phyloP scores from a whole-genome alignment of 2,888 invertebrate species.

The Nomada hirtipes region DNA sequence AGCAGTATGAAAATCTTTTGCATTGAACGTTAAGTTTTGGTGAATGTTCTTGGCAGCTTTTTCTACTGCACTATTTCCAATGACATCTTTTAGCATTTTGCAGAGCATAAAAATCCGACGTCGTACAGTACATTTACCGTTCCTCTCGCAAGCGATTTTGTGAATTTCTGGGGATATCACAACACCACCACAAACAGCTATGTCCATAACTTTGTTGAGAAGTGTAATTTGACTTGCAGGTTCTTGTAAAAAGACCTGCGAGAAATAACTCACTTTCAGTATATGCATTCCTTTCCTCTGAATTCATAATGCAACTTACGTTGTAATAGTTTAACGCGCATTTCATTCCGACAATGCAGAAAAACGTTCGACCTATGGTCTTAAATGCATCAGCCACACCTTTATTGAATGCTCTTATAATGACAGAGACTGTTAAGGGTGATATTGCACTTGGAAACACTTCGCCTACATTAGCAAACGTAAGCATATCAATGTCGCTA shows the following conservation, averaged over 20 bases:
- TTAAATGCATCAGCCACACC: rapidly evolving
- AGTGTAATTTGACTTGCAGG: conserved; percentile 84
- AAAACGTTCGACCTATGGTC: background rate
- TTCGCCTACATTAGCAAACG: conserved; percentile 91
- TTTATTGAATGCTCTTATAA: conserved; percentile 76
- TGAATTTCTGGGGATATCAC: conserved; percentile 86
- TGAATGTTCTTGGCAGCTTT: conserved; percentile 79
- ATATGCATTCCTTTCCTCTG: background rate
- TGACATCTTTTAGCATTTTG: conserved; percentile 76
- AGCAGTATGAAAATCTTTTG: conserved; percentile 72
- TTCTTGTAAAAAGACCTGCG: conserved; percentile 84
- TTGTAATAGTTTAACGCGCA: conserved; percentile 66
- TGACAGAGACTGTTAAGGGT: conserved; percentile 85
- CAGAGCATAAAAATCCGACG: conserved; percentile 70
- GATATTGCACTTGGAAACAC: conserved; percentile 88
- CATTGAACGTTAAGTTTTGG: conserved; percentile 80
- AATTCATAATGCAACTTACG: conserved; percentile 58
- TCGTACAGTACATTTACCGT: conserved; percentile 78
- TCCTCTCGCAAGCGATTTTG: conserved; percentile 84
- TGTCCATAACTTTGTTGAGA: conserved; percentile 86
- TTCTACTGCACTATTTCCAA: conserved; percentile 79
- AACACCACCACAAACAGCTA: conserved; percentile 88
- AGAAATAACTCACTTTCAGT: background rate
- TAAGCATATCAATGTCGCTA: conserved; percentile 88
- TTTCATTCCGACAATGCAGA: conserved; percentile 41